Percentiles rank a stretch among this genome's conserved stretches.
phyloP scores from a whole-genome alignment of 53 echinoderm and acorn worm species.

The Holothuria leucospilota region DNA sequence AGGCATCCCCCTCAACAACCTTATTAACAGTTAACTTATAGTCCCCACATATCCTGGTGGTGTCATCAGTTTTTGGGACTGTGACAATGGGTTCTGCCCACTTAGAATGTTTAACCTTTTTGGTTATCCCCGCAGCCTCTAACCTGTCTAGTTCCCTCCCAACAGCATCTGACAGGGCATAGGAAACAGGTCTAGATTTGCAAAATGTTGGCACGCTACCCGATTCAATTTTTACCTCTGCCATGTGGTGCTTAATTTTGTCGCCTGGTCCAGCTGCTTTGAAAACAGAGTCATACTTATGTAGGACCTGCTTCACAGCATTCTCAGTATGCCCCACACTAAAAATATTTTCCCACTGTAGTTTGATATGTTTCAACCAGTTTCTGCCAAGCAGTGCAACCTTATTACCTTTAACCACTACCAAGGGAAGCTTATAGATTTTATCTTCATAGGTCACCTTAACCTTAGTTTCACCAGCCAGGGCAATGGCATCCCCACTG shows the following conservation, averaged over 20 bases:
- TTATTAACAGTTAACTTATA: slow-evolving; percentile 43
- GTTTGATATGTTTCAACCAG: slow-evolving; percentile 53
- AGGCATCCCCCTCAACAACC: slow-evolving; percentile 31
- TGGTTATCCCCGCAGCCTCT: slow-evolving; percentile 1
- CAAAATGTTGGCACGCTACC: slow-evolving; percentile 39
- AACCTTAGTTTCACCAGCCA: slow-evolving; percentile 43
- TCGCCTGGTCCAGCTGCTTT: not conserved
- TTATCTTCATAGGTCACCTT: slow-evolving; percentile 45
- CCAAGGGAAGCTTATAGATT: slow-evolving; percentile 42
- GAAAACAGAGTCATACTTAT: not conserved
- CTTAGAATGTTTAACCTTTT: slow-evolving; percentile 12
- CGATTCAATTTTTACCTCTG: slow-evolving; percentile 48
- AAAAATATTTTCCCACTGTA: slow-evolving; percentile 58
- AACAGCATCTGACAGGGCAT: slow-evolving; percentile 13
- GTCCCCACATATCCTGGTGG: slow-evolving; percentile 30
- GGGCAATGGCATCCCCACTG: not conserved
- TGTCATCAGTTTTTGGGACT: slow-evolving; percentile 29
- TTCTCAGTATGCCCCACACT: too few species aligned
- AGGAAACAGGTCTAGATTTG: slow-evolving; percentile 19
- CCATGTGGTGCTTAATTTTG: slow-evolving; percentile 38
- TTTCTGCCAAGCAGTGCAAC: slow-evolving; percentile 57
- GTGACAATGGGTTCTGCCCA: slow-evolving; percentile 28
- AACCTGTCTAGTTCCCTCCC: slow-evolving; percentile 31
- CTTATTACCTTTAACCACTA: slow-evolving; percentile 51
- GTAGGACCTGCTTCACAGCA: not conserved